These are phyloP conservation scores for Zaprionus ornatus DNA, from an alignment of 1,140 invertebrate genomes.

Conservation along the genomic window DNA sequence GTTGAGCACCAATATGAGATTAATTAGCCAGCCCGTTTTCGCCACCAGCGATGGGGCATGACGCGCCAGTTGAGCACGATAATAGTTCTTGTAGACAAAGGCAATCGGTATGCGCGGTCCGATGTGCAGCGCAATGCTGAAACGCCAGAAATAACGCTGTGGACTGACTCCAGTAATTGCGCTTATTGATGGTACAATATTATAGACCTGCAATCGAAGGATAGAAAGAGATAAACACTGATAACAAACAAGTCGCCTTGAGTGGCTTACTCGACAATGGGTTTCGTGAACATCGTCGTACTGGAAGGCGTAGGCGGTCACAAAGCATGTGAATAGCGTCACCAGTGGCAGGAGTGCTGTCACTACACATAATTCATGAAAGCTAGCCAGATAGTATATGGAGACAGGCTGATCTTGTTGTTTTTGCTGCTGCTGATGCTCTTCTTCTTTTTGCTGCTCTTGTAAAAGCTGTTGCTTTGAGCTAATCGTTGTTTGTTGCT, in stretches of 20 bases:
- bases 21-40: constrained; percentile 87
- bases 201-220: constrained; percentile 89
- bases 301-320: constrained; percentile 94
- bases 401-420: constrained; percentile 39
- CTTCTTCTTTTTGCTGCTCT: background rate
- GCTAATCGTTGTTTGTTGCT: constrained; percentile 52
- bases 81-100: constrained; percentile 92
- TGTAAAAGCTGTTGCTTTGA: constrained; percentile 31
- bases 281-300: constrained; percentile 96
- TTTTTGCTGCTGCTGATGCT: constrained; percentile 25
- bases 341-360: constrained; percentile 92
- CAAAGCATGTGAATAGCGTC: constrained; percentile 92
- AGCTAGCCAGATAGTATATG: constrained; percentile 78
- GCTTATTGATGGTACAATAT: constrained; percentile 95
- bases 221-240: background rate
- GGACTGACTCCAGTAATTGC: constrained; percentile 95
- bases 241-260: background rate
- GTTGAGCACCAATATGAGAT: constrained; percentile 93
- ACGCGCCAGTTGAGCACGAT: constrained; percentile 87
- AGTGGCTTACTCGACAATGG: constrained; percentile 91
- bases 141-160: constrained; percentile 95
- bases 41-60: constrained; percentile 86
- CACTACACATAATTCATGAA: constrained; percentile 90
- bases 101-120: constrained; percentile 94
- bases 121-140: constrained; percentile 94